Percentiles rank a stretch among this genome's conserved stretches.
Evolutionary conservation across 2,113 vertebrate genomes (phyloP).

Genomic region (Eudorcas thomsonii): DNA sequence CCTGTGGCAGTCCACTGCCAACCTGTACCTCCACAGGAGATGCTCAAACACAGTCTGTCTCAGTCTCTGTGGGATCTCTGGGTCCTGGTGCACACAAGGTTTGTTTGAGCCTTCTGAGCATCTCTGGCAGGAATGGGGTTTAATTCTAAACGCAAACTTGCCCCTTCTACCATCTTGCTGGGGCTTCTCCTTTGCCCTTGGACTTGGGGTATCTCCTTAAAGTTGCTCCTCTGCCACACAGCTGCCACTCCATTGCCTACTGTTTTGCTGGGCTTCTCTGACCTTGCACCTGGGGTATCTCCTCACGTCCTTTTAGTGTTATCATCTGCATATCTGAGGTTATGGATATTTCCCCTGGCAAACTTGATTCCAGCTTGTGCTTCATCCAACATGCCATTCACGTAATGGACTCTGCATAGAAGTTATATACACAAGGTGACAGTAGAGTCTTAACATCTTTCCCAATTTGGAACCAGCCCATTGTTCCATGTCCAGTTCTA

Average conservation of each 20-base stretch:
- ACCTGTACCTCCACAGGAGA: neutral
- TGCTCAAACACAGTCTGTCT: neutral
- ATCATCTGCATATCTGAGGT: neutral
- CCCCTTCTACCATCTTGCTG: neutral
- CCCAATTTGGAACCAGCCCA: neutral
- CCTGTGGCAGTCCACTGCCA: rapidly evolving
- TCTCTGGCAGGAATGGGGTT: neutral
- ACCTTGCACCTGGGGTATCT: neutral
- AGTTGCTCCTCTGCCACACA: neutral
- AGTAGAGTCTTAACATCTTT: neutral
- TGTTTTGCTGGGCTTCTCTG: neutral
- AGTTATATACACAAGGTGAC: neutral
- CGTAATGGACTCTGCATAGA: neutral
- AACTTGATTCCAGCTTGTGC: neutral
- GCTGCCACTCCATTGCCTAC: rapidly evolving
- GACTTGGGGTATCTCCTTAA: neutral
- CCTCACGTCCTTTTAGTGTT: neutral
- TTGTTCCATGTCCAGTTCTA: neutral
- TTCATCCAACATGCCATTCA: neutral
- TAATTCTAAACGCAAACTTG: neutral
- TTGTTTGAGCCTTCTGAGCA: neutral
- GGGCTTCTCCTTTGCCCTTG: neutral
- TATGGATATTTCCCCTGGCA: neutral
- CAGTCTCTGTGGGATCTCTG: neutral
- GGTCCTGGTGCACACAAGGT: rapidly evolving